Evolutionary conservation across 2,113 vertebrate species (phyloP).

Genomic region (Carollia perspicillata): DNA sequence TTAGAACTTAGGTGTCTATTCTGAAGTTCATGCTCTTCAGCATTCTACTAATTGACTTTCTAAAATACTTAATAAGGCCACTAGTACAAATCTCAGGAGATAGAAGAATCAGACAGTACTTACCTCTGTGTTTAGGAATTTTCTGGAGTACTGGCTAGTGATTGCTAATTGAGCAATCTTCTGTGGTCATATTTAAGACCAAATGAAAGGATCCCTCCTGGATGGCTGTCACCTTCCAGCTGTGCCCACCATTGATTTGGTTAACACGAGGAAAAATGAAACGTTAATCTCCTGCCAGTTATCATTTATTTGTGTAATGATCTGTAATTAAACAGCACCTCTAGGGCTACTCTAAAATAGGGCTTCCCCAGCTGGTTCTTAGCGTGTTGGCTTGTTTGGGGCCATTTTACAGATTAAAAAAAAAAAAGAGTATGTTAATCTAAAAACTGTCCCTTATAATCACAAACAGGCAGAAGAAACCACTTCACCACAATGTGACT

Average conservation of each 20-base stretch:
- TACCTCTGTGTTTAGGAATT: background rate
- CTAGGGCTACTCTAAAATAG: background rate
- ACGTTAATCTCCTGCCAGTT: background rate
- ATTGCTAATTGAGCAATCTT: background rate
- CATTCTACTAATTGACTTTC: background rate
- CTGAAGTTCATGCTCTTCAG: background rate
- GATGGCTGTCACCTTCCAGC: background rate
- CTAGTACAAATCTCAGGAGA: background rate
- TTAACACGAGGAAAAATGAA: background rate
- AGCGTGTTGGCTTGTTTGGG: background rate
- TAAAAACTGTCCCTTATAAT: background rate
- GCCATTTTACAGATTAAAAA: background rate
- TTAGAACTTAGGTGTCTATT: background rate
- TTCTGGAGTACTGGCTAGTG: background rate
- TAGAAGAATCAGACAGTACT: background rate
- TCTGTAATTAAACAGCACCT: constrained; percentile 16
- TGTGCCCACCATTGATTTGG: background rate
- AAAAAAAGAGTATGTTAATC: background rate
- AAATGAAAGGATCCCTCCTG: background rate
- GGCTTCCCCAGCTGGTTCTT: background rate
- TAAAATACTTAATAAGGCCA: background rate
- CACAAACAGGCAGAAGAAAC: too few species aligned
- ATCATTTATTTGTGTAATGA: background rate
- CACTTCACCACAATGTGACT: too few species aligned
- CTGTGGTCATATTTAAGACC: background rate